These are phyloP conservation scores for Sebastes jordani DNA, from an alignment of 2,797 vertebrate genomes.

Conservation along the genomic window DNA sequence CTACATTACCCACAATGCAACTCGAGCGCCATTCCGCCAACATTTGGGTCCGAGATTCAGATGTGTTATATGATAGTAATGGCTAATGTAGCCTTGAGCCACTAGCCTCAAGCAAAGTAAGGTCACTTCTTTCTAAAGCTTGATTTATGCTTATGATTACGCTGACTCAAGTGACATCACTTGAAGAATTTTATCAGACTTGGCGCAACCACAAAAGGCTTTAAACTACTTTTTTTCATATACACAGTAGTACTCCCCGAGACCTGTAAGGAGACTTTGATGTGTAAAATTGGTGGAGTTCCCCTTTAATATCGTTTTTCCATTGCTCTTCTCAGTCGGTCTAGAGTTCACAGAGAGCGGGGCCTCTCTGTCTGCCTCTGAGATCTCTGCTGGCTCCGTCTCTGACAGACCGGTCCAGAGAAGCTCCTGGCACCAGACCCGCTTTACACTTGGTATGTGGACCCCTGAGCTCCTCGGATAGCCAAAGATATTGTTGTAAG, in stretches of 20 bases:
- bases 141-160: no score
- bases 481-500: slow-evolving; percentile 51
- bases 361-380: slow-evolving; percentile 48
- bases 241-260: background rate
- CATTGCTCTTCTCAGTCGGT: slow-evolving; percentile 3
- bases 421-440: slow-evolving; percentile 48
- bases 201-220: background rate
- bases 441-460: slow-evolving; percentile 26
- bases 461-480: slow-evolving; percentile 20
- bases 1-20: no score
- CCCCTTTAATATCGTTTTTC: background rate
- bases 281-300: background rate
- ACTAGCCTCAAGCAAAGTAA: no score
- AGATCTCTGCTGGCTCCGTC: slow-evolving; percentile 38
- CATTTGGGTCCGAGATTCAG: no score
- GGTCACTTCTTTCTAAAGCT: no score
- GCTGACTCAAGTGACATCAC: background rate
- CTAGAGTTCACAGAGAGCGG: slow-evolving; percentile 11
- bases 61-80: no score
- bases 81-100: no score
- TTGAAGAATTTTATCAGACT: background rate
- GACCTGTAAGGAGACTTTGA: background rate
- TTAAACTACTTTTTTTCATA: background rate
- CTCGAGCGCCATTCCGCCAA: no score
- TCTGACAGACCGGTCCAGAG: slow-evolving; percentile 31